Evolutionary conservation across 2,113 vertebrate genomes (phyloP).

Genomic region (Camelus dromedarius): DNA sequence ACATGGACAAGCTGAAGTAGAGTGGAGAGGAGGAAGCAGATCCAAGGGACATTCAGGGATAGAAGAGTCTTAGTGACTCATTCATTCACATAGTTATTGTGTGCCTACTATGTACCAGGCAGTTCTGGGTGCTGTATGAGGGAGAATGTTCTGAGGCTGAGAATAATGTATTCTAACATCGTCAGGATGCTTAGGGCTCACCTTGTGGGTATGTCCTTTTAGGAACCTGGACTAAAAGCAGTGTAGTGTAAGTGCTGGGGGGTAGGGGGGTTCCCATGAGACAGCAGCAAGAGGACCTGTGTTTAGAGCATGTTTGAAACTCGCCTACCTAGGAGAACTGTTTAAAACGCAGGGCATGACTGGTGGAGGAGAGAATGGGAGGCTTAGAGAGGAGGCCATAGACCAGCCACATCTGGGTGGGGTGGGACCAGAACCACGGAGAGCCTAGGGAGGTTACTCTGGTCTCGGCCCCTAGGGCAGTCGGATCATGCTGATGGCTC

Average conservation of each 20-base stretch:
- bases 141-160: not conserved
- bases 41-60: not conserved
- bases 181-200: not conserved
- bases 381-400: not conserved
- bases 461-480: conserved; percentile 74
- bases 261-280: not conserved
- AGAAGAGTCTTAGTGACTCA: not conserved
- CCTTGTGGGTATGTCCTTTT: not conserved
- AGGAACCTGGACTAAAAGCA: not conserved
- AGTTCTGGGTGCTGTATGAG: not conserved
- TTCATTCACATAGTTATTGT: not conserved
- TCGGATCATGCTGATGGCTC: conserved; percentile 81
- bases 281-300: not conserved
- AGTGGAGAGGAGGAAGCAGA: not conserved
- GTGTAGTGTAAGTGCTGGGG: not conserved
- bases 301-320: not conserved
- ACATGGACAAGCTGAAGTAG: not conserved
- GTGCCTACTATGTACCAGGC: not conserved
- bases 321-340: not conserved
- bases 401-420: not conserved
- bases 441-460: not conserved
- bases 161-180: not conserved
- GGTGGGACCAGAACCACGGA: not conserved
- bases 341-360: not conserved
- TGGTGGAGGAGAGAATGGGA: accelerated